phyloP scores from a whole-genome alignment of 2,888 invertebrate genomes.

The Polydrusus tereticollis region DNA sequence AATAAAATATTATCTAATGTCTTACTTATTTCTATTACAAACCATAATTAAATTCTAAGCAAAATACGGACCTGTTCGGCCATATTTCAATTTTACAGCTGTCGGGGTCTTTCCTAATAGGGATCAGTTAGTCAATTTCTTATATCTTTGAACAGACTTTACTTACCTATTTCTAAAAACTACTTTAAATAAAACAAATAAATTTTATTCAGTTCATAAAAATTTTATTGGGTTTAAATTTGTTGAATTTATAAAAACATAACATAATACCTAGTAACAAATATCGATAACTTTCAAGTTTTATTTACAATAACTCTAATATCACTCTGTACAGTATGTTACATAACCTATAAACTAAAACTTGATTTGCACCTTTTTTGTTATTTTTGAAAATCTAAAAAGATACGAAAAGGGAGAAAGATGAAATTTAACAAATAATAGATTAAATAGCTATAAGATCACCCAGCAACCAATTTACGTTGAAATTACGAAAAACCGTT shows the following conservation, averaged over 20 bases:
- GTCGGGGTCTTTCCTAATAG: too few species aligned
- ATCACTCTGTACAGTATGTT: conserved; percentile 58
- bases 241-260: conserved; percentile 66
- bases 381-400: background rate
- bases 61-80: too few species aligned
- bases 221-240: conserved; percentile 64
- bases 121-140: too few species aligned
- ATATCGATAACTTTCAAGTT: conserved; percentile 62
- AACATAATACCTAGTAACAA: conserved; percentile 65
- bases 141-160: too few species aligned
- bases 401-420: background rate
- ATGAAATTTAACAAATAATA: conserved; percentile 3
- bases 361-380: conserved; percentile 31
- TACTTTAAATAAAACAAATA: conserved; percentile 4
- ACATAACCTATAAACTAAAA: conserved; percentile 30
- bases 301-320: conserved; percentile 58
- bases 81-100: too few species aligned
- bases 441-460: too few species aligned
- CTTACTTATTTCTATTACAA: too few species aligned
- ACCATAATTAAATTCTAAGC: too few species aligned
- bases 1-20: too few species aligned
- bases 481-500: too few species aligned
- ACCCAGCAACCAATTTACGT: too few species aligned
- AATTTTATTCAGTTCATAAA: conserved; percentile 52
- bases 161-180: too few species aligned